A percentile compares a stretch with the other conserved stretches of the same genome.
phyloP scores from a whole-genome alignment of 2,888 invertebrate genomes.

The Dicycla oo region DNA sequence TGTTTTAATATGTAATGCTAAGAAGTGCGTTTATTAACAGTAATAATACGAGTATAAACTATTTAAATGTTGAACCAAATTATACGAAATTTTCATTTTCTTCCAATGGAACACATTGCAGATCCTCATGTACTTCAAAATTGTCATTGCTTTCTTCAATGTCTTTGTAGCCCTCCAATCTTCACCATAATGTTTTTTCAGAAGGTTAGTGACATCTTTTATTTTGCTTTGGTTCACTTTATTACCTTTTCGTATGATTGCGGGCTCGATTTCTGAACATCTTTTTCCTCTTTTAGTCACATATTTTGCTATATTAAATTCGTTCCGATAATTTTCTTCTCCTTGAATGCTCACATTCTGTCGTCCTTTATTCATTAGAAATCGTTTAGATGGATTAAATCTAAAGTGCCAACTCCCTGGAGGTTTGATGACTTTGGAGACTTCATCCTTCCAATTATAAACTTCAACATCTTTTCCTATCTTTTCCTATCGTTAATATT shows the following conservation, averaged over 20 bases:
- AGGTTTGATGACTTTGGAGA: conserved; percentile 15
- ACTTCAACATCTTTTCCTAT: conserved; percentile 14
- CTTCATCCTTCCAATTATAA: conserved; percentile 14
- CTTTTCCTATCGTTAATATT: conserved; percentile 10
- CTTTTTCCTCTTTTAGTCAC: conserved; percentile 50
- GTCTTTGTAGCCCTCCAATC: conserved; percentile 55
- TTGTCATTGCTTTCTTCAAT: conserved; percentile 53
- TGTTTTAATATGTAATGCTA: conserved; percentile 26
- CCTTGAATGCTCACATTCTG: neutral
- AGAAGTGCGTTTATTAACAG: conserved; percentile 10
- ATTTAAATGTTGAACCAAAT: no score
- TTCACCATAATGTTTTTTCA: conserved; percentile 59
- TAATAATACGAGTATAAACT: no score
- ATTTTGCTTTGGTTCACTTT: conserved; percentile 53
- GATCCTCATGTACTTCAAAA: conserved; percentile 39
- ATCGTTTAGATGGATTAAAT: conserved; percentile 7
- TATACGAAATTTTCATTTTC: conserved; percentile 30
- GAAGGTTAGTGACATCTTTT: conserved; percentile 55
- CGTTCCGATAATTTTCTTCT: conserved; percentile 9
- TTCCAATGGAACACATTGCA: conserved; percentile 39
- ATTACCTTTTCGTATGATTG: conserved; percentile 47
- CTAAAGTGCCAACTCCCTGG: conserved; percentile 7
- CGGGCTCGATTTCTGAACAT: conserved; percentile 42
- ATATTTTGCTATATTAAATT: conserved; percentile 44
- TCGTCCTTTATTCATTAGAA: neutral